These are phyloP conservation scores for Peromyscus polionotus DNA, from an alignment of 2,113 vertebrate genomes.

Conservation along the genomic window DNA sequence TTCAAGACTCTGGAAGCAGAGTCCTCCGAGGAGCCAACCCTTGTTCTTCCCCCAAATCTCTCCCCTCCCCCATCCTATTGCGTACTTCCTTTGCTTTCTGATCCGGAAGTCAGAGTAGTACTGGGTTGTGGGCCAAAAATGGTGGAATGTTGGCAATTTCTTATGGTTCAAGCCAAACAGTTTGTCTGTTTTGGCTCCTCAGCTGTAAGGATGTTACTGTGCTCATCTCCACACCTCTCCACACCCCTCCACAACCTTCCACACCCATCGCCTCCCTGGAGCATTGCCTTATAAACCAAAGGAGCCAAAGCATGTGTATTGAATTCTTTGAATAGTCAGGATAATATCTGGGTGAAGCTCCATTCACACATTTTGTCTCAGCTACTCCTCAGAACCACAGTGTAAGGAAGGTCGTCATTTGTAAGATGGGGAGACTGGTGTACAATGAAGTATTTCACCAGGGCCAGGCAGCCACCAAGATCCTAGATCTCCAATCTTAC, in stretches of 20 bases:
- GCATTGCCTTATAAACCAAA: background rate
- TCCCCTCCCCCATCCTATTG: slow-evolving; percentile 22
- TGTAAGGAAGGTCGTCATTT: background rate
- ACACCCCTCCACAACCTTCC: background rate
- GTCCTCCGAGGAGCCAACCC: background rate
- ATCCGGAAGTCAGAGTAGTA: background rate
- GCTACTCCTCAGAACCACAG: background rate
- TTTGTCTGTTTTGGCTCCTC: background rate
- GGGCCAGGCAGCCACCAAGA: background rate
- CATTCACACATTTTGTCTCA: slow-evolving; percentile 51
- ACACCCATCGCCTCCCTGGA: background rate
- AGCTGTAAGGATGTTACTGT: background rate
- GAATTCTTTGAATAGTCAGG: slow-evolving; percentile 48
- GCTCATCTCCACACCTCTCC: background rate
- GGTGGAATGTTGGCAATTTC: slow-evolving; percentile 18
- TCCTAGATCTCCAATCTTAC: background rate
- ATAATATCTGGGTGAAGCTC: slow-evolving; percentile 37
- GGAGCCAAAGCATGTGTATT: slow-evolving; percentile 35
- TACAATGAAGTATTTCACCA: background rate
- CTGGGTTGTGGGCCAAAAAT: slow-evolving; percentile 3
- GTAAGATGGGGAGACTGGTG: background rate
- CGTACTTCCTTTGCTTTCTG: slow-evolving; percentile 49
- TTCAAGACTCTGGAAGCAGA: background rate
- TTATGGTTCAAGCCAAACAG: background rate
- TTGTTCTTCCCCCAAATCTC: slow-evolving; percentile 12